Conservation (phyloP, 1,140 invertebrate genomes). For the Mesaphorura yosii region DNA sequence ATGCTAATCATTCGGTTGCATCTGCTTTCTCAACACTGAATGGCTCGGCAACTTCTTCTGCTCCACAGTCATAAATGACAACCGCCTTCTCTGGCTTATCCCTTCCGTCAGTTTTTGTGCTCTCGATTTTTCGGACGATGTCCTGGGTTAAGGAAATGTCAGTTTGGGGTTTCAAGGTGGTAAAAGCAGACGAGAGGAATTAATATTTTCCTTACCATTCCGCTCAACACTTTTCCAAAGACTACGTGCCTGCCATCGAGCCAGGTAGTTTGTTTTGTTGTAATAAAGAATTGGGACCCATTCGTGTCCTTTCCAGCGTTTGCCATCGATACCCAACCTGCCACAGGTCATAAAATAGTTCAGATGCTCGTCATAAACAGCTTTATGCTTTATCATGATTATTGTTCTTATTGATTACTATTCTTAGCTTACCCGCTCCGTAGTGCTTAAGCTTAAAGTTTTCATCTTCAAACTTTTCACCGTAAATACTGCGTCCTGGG, state of each 20-base stretch:
- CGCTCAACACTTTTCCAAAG: slow-evolving; percentile 84
- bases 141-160: slow-evolving; percentile 56
- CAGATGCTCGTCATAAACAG: too few species aligned
- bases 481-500: slow-evolving; percentile 80
- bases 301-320: slow-evolving; percentile 86
- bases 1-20: too few species aligned
- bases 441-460: slow-evolving; percentile 97
- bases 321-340: slow-evolving; percentile 19
- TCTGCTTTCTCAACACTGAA: slow-evolving; percentile 69
- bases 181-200: neutral
- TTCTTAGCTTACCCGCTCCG: slow-evolving; percentile 88
- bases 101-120: slow-evolving; percentile 53
- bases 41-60: slow-evolving; percentile 59
- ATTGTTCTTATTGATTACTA: too few species aligned
- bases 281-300: slow-evolving; percentile 97
- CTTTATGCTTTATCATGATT: too few species aligned
- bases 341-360: slow-evolving; percentile 8
- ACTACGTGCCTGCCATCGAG: slow-evolving; percentile 89
- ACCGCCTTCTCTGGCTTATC: slow-evolving; percentile 71
- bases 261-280: slow-evolving; percentile 82
- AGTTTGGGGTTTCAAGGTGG: too few species aligned
- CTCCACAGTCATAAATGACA: slow-evolving; percentile 60
- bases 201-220: slow-evolving; percentile 80
- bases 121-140: slow-evolving; percentile 75
- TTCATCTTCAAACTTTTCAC: slow-evolving; percentile 85